Conservation (phyloP, 2,113 vertebrate species). For the Pontoporia blainvillei region DNA sequence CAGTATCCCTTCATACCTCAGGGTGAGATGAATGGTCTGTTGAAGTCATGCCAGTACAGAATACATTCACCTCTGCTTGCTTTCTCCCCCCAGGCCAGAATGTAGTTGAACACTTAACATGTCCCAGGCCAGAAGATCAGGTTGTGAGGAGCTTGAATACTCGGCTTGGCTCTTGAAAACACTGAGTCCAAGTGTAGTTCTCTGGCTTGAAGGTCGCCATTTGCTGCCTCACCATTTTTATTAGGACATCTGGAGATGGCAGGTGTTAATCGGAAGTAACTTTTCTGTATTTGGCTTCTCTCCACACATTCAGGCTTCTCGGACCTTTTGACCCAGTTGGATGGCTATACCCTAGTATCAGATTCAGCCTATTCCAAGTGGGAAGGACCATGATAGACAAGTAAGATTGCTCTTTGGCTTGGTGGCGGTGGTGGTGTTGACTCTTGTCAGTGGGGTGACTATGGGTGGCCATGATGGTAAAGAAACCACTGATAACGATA, state of each 20-base stretch:
- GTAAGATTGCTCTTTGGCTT: neutral
- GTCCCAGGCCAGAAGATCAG: neutral
- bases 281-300: neutral
- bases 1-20: neutral
- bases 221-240: neutral
- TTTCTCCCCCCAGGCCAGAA: neutral
- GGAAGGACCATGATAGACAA: neutral
- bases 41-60: neutral
- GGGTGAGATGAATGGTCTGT: neutral
- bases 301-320: neutral
- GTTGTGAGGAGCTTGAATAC: neutral
- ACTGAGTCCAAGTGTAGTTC: neutral
- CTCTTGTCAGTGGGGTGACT: rapidly evolving
- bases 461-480: neutral
- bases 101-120: neutral
- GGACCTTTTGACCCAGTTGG: neutral
- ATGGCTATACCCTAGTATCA: neutral
- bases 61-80: neutral
- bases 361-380: neutral
- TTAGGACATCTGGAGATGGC: neutral
- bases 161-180: slow-evolving; percentile 25
- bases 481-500: neutral
- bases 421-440: neutral
- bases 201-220: neutral
- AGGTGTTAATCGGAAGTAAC: slow-evolving; percentile 1